Evolutionary conservation across 2,113 vertebrate species (phyloP), one percentile per base, ranked within the genome.

Genomic region (Psephotus haematonotus): DNA sequence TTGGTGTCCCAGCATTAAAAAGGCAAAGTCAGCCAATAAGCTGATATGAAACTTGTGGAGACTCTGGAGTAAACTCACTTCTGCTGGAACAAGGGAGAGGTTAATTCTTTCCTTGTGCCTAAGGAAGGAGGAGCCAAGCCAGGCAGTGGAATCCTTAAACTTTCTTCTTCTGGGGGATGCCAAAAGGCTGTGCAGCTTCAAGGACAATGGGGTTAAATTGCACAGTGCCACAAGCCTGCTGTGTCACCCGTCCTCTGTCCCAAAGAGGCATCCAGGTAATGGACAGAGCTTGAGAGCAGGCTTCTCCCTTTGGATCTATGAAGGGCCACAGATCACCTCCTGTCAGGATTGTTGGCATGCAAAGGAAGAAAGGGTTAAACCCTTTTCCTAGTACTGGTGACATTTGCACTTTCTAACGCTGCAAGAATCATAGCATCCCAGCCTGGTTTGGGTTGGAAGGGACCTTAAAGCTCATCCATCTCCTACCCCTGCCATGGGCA

Each of bases 21-120:
- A 84, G 86, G 74, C 92, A 74, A 91, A 86, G 52, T 94, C 88
- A 96, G 77, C 86, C 94, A 94, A 95, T 89, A 74, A 93, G 92
- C 83, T 94, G 93, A 84, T 72, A 57, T 17, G 89, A 94, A 92
- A 74, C 90, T 69, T 69, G 84, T 1, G 0, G 83, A 85, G 70
- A 55, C 72, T 83, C 92, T 92, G 85, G 86, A 93, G 52, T 87
- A 72, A 94, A 94, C 72, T 82, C 70, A 41, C 9, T 0, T 39
- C 63, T 64, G 43, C 55, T 80, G 67, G 63, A 37, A 82, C 44
- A 91, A 78, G 22, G 15, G 60, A 68, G 64, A 96, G 31, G 59
- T 82, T 85, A 76, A 93, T 64, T 76, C 77, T 60, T 88, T 69
- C 65, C 28, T 82, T 79, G 63, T 87, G 77, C 52, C 31, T 65